These are phyloP conservation scores for Sebastes miniatus DNA, from an alignment of 2,797 vertebrate genomes.

Conservation along the genomic window DNA sequence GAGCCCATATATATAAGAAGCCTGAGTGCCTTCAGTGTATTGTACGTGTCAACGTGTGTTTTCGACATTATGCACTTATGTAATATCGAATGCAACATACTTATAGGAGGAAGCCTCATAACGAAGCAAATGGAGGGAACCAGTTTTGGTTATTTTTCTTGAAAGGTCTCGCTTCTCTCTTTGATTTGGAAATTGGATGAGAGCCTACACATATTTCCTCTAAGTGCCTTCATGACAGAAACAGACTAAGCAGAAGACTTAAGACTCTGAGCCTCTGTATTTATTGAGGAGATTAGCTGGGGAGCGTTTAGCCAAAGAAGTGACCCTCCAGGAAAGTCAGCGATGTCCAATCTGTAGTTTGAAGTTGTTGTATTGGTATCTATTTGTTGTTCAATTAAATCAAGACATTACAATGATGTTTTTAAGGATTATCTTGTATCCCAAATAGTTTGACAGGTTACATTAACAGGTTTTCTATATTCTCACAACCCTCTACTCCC, in stretches of 20 bases:
- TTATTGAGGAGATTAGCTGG: conserved; percentile 40
- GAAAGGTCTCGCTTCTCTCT: conserved; percentile 29
- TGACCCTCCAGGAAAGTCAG: conserved; percentile 38
- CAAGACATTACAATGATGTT: not conserved
- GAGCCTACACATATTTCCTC: conserved; percentile 45
- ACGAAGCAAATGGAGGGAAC: conserved; percentile 38
- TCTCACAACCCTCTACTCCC: not conserved
- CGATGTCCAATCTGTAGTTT: not conserved
- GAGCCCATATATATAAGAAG: conserved; percentile 68
- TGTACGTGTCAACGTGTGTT: conserved; percentile 55
- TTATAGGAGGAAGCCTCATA: conserved; percentile 24
- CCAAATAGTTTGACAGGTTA: not conserved
- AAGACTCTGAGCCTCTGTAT: conserved; percentile 33
- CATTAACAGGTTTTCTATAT: not conserved
- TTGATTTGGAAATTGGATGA: conserved; percentile 46
- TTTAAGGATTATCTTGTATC: not conserved
- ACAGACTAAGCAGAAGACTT: conserved; percentile 37
- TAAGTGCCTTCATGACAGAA: conserved; percentile 56
- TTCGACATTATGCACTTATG: conserved; percentile 63
- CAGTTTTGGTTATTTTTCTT: conserved; percentile 28
- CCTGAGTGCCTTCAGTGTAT: conserved; percentile 62
- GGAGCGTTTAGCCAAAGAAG: conserved; percentile 26
- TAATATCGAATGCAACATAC: conserved; percentile 54
- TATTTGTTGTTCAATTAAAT: not conserved
- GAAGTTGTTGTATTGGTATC: not conserved